A percentile compares a stretch with the other conserved stretches of the same genome.
phyloP scores from a whole-genome alignment of 2,797 vertebrate genomes.

The Toxotes lorentzi region DNA sequence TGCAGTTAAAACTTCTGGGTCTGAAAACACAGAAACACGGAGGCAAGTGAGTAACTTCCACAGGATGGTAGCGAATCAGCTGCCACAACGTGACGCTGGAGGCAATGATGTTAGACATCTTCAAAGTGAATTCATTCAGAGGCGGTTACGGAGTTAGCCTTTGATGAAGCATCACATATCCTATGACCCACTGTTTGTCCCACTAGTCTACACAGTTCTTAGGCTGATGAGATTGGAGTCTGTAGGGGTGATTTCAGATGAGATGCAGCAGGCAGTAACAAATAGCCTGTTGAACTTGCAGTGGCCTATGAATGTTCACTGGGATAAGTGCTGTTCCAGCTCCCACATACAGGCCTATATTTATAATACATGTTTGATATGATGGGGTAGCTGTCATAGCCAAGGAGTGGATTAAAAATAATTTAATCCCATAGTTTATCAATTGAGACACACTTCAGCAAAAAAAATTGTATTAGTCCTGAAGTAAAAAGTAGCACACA shows the following conservation, averaged over 20 bases:
- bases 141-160: not conserved
- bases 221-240: not conserved
- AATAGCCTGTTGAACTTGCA: constrained; percentile 62
- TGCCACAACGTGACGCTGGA: not conserved
- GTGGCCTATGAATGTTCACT: not conserved
- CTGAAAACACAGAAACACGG: constrained; percentile 47
- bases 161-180: constrained; percentile 16
- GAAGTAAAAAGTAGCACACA: not conserved
- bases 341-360: not conserved
- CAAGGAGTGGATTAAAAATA: constrained; percentile 21
- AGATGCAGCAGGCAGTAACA: constrained; percentile 37
- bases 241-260: not conserved
- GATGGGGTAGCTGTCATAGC: not conserved
- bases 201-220: not conserved
- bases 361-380: constrained; percentile 4
- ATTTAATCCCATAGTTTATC: constrained; percentile 15
- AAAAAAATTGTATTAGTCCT: not conserved
- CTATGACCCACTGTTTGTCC: constrained; percentile 1
- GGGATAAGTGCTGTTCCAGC: constrained; percentile 11
- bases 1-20: constrained; percentile 52
- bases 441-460: not conserved
- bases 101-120: not conserved
- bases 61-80: not conserved
- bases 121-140: not conserved
- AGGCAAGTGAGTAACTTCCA: constrained; percentile 27